A percentile compares a stretch with the other conserved stretches of the same genome.
phyloP scores from a whole-genome alignment of 2,797 vertebrate species.

The Platalea minor region DNA sequence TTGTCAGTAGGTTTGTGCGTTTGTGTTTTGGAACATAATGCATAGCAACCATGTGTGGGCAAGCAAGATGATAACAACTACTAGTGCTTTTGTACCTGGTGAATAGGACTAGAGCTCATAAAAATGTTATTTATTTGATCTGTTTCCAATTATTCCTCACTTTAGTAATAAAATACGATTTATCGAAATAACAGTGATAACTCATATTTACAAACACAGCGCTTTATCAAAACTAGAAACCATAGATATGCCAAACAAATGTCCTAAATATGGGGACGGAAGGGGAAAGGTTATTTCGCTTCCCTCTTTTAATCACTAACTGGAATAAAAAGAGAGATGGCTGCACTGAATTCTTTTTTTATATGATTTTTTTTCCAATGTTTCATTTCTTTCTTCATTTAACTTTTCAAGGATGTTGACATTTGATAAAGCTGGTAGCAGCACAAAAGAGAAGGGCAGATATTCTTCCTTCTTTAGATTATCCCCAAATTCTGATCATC shows the following conservation, averaged over 20 bases:
- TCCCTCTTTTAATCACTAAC: background rate
- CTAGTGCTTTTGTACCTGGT: background rate
- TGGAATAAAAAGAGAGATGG: background rate
- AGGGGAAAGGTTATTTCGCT: background rate
- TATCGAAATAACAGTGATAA: background rate
- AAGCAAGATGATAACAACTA: background rate
- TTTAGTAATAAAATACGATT: background rate
- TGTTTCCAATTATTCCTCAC: background rate
- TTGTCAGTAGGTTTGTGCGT: background rate
- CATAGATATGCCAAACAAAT: background rate
- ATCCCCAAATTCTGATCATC: background rate
- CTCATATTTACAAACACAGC: background rate
- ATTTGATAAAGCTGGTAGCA: background rate
- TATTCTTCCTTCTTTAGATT: background rate
- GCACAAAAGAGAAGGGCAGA: background rate
- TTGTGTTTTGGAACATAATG: conserved; percentile 19
- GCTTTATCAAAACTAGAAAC: background rate
- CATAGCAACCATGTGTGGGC: conserved; percentile 5
- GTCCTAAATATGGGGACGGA: background rate
- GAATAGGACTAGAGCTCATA: background rate
- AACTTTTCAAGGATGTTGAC: background rate
- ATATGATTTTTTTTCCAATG: background rate
- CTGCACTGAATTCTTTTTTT: background rate
- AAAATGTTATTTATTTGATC: background rate
- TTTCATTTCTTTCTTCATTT: background rate